Conservation (phyloP, 2,113 vertebrate genomes). For the Toxotes chatareus region DNA sequence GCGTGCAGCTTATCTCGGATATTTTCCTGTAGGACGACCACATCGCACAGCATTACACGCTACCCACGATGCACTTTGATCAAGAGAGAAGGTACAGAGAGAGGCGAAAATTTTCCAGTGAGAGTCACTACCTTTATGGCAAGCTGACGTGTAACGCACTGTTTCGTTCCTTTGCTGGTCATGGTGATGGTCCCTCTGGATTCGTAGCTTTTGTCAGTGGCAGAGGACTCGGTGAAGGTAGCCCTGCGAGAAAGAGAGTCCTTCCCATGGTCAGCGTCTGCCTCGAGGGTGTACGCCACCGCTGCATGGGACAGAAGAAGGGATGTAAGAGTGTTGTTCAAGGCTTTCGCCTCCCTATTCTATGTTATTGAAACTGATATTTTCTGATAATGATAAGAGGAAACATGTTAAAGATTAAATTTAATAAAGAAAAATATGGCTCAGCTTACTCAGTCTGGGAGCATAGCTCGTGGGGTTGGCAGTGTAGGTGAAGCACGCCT, state of each 20-base stretch:
- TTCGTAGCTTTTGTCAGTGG: constrained; percentile 61
- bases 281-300: constrained; percentile 85
- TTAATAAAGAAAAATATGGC: neutral
- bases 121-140: constrained; percentile 85
- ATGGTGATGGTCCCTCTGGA: constrained; percentile 81
- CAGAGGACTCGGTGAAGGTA: constrained; percentile 67
- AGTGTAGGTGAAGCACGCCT: constrained; percentile 91
- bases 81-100: neutral
- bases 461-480: constrained; percentile 86
- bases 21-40: constrained; percentile 83
- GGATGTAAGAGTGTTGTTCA: neutral
- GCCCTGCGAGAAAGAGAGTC: constrained; percentile 84
- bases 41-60: neutral
- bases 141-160: constrained; percentile 82
- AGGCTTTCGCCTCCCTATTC: neutral
- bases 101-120: neutral
- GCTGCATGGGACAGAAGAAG: constrained; percentile 69
- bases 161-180: constrained; percentile 75
- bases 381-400: neutral
- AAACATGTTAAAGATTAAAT: neutral
- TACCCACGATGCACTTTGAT: neutral
- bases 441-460: constrained; percentile 89
- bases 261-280: constrained; percentile 85
- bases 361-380: neutral
- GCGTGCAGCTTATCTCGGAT: constrained; percentile 92